Conservation (phyloP, 1,140 invertebrate genomes). For the Cardiocondyla obscurior region DNA sequence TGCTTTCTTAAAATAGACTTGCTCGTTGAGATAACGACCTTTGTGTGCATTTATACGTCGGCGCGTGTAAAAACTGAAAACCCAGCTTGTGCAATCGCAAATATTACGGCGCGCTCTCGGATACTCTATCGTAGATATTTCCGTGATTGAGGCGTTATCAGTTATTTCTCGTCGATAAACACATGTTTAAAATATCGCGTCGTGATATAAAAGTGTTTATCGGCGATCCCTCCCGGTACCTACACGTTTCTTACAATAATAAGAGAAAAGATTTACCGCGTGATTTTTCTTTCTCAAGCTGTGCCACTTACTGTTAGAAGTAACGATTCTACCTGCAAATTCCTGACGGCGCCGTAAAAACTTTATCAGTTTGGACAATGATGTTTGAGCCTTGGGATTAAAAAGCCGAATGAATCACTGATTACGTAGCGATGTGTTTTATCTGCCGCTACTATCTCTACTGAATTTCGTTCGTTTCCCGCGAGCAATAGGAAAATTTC, state of each 20-base stretch:
- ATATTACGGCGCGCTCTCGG: constrained; percentile 18
- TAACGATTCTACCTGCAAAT: constrained; percentile 19
- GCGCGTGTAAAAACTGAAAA: neutral
- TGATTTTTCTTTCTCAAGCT: neutral
- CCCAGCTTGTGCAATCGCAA: neutral
- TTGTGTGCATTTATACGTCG: constrained; percentile 56
- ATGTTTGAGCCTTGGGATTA: constrained; percentile 52
- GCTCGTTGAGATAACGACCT: constrained; percentile 56
- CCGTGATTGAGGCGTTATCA: neutral
- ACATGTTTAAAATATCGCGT: neutral
- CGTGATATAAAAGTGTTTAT: constrained; percentile 5
- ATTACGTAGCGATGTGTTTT: constrained; percentile 40
- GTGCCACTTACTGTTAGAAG: neutral
- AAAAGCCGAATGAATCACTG: constrained; percentile 60
- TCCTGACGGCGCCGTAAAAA: constrained; percentile 26
- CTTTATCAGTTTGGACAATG: constrained; percentile 58
- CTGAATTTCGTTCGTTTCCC: constrained; percentile 19
- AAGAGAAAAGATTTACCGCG: no score
- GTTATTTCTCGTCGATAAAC: neutral
- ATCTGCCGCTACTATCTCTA: constrained; percentile 30
- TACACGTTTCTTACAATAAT: neutral
- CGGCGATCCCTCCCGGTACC: neutral
- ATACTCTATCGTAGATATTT: constrained; percentile 4
- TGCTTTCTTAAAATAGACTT: constrained; percentile 30
- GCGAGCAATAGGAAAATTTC: neutral